A percentile compares a stretch with the other conserved stretches of the same genome.
phyloP scores from a whole-genome alignment of 92 coral and sea anemone genomes.

The Hydrozoanthus gracilis region DNA sequence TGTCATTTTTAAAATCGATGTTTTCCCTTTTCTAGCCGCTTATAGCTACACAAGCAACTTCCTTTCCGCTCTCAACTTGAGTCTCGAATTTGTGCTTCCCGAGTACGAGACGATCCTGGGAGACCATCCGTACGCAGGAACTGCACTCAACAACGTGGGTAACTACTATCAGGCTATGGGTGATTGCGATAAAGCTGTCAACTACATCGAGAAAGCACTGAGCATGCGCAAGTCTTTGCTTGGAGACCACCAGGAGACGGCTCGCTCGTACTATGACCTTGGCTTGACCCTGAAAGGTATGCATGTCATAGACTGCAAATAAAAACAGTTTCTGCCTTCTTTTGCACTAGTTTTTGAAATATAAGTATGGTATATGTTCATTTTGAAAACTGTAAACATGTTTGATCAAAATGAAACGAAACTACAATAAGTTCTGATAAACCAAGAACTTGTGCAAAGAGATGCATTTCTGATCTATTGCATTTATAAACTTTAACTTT shows the following conservation, averaged over 20 bases:
- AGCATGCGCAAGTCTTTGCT: constrained; percentile 55
- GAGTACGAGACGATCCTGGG: constrained; percentile 50
- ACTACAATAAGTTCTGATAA: too few species aligned
- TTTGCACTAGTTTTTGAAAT: too few species aligned
- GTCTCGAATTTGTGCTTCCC: constrained; percentile 52
- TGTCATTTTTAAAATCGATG: too few species aligned
- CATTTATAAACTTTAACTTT: too few species aligned
- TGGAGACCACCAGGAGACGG: constrained; percentile 48
- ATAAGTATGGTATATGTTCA: too few species aligned
- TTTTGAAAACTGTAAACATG: too few species aligned
- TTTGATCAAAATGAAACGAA: too few species aligned
- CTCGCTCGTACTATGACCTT: constrained; percentile 42
- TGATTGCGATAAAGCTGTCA: constrained; percentile 46
- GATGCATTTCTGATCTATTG: too few species aligned
- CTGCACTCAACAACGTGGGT: constrained; percentile 63
- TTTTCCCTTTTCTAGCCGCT: constrained; percentile 28
- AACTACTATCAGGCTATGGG: constrained; percentile 53
- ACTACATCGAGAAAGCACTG: constrained; percentile 52
- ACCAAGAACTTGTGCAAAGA: too few species aligned
- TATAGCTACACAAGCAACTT: constrained; percentile 31
- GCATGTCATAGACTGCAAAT: too few species aligned
- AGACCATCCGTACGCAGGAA: constrained; percentile 68
- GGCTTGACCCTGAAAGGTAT: constrained; percentile 41
- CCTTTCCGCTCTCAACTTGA: constrained; percentile 30
- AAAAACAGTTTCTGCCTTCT: too few species aligned